Conservation (phyloP, 2,888 invertebrate species). For the Acanthococcus lagerstroemiae region DNA sequence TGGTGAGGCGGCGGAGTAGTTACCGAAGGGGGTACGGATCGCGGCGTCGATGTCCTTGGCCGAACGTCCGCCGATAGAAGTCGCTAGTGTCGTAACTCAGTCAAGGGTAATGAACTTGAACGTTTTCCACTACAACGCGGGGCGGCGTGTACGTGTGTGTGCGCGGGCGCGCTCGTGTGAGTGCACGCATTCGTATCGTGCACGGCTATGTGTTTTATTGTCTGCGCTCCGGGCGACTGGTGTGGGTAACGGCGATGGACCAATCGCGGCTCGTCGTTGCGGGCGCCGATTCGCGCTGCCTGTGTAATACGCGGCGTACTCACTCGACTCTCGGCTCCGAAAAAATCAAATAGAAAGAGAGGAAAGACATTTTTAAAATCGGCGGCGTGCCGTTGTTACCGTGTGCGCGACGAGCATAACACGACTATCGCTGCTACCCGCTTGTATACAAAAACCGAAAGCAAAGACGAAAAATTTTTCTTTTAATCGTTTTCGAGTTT, state of each 20-base stretch:
- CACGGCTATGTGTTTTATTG: constrained; percentile 12
- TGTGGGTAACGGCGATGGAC: constrained; percentile 28
- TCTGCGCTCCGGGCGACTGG: constrained; percentile 24
- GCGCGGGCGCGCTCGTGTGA: neutral
- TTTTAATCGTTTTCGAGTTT: too few relatives aligned
- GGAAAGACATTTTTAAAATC: constrained; percentile 11
- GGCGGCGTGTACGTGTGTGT: constrained; percentile 37
- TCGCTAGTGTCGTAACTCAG: constrained; percentile 61
- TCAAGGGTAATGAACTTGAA: constrained; percentile 58
- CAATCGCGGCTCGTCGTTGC: constrained; percentile 23
- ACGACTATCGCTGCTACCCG: constrained; percentile 2
- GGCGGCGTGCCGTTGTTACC: constrained; percentile 13
- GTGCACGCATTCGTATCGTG: constrained; percentile 2
- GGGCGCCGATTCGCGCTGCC: constrained; percentile 28
- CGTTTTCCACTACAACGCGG: constrained; percentile 43
- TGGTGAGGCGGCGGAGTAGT: neutral
- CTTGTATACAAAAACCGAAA: too few relatives aligned
- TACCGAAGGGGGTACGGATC: constrained; percentile 7
- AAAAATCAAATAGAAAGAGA: too few relatives aligned
- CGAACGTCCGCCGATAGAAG: constrained; percentile 51
- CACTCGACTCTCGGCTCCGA: too few relatives aligned
- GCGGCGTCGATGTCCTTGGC: constrained; percentile 28
- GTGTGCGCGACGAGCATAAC: constrained; percentile 14
- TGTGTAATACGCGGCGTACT: too few relatives aligned
- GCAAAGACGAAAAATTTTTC: too few relatives aligned